Conservation (phyloP, 2,113 vertebrate genomes). For the Indicator indicator region DNA sequence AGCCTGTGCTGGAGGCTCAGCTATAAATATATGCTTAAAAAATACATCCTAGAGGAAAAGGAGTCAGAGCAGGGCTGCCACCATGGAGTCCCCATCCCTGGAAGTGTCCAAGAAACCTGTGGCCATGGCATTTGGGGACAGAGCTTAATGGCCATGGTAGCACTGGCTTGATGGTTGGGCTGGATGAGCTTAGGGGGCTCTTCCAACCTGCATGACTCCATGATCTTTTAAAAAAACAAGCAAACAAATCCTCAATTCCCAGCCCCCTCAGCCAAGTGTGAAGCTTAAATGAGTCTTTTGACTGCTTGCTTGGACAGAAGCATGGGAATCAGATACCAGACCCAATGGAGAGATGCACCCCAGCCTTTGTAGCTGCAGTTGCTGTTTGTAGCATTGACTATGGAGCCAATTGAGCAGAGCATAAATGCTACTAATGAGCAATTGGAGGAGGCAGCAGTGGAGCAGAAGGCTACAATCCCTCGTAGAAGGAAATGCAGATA, state of each 20-base stretch:
- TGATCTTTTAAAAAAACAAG: not conserved
- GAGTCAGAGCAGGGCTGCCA: conserved; percentile 21
- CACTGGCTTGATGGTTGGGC: too few relatives aligned
- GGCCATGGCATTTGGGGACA: too few relatives aligned
- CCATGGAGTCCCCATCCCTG: not conserved
- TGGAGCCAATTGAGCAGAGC: not conserved
- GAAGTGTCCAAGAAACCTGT: too few relatives aligned
- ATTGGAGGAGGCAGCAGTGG: not conserved
- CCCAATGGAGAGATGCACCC: not conserved
- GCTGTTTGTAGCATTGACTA: not conserved
- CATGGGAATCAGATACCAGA: not conserved
- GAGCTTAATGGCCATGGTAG: too few relatives aligned
- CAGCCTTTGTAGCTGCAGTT: not conserved
- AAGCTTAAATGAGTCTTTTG: not conserved
- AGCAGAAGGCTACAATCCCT: not conserved
- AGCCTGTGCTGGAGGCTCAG: conserved; percentile 37
- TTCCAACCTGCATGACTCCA: too few relatives aligned
- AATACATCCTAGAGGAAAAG: not conserved
- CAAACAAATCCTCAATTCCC: not conserved
- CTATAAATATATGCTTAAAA: not conserved
- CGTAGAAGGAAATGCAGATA: not conserved
- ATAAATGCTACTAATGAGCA: not conserved
- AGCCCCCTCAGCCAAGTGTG: not conserved
- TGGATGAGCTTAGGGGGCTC: too few relatives aligned
- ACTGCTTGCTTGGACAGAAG: not conserved